These are phyloP conservation scores for Galeopterus variegatus DNA, from an alignment of 2,113 vertebrate genomes.

Conservation along the genomic window DNA sequence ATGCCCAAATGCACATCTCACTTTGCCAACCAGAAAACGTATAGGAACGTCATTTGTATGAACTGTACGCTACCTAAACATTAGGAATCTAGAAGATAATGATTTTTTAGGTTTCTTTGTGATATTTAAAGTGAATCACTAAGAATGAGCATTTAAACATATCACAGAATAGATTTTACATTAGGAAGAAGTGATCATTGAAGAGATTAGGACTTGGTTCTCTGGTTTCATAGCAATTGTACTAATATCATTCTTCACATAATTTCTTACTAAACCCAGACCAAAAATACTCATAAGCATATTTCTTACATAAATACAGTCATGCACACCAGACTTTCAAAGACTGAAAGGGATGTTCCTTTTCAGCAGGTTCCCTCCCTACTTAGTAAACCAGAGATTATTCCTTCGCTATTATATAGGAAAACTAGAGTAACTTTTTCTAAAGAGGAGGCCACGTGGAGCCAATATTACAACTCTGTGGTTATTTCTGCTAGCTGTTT, in stretches of 20 bases:
- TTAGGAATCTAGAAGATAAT: background rate
- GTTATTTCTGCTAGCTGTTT: constrained; percentile 53
- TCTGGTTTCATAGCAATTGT: background rate
- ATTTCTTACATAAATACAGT: constrained; percentile 32
- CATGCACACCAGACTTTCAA: background rate
- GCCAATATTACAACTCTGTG: background rate
- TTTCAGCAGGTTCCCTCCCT: background rate
- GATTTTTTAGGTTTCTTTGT: background rate
- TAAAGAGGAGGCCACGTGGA: background rate
- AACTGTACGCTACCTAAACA: background rate
- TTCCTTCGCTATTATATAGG: background rate
- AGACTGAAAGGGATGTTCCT: background rate
- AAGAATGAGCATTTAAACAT: background rate
- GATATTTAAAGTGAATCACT: constrained; percentile 36
- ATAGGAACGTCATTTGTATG: background rate
- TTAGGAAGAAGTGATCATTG: background rate
- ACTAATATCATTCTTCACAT: background rate
- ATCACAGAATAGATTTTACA: background rate
- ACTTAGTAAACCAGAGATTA: background rate
- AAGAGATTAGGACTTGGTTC: background rate
- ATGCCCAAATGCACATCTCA: background rate
- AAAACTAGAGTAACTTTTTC: constrained; percentile 7
- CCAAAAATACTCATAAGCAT: background rate
- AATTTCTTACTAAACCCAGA: background rate
- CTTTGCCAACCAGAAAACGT: background rate